Evolutionary conservation across 30 jellyfish, hydroid and myxozoan species (phyloP), one percentile per base, ranked within the genome.

Genomic region (Mastigias papua): DNA sequence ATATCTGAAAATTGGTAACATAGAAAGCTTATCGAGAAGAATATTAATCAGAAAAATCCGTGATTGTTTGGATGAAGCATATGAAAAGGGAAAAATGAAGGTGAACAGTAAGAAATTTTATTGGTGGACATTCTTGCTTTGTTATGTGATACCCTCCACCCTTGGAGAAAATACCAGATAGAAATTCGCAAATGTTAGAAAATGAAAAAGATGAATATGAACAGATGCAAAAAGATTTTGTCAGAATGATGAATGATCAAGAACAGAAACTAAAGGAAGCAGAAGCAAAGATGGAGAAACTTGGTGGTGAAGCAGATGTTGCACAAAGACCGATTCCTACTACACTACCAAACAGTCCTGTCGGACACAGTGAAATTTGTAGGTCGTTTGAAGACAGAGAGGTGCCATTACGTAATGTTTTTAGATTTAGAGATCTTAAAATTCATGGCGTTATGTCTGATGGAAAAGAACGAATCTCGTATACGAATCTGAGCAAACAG

Each of bases 241-340:
- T 67, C 49, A 67, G 26, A 35, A 67, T 67, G 78, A 8, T 29
- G 23, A 67, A n/a, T 67, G 78, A 67, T 7, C 78, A 67, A 19
- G 78, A 67, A 29, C 49, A 67, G 78, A 67, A 67, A 67, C 21
- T 67, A 21, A 67, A 22, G 48, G 78, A 67, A 67, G 78, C 48
- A 26, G 26, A 67, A 67, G 49, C 32, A 67, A 31, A 48, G 35
- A 67, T 67, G 26, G 21, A 67, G 26, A 67, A 48, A 48, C 78
- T 67, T n/a, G 26, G 48, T 67, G 11, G 78, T 67, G 17, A 22
- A 67, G 49, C 32, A 22, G 78, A 35, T 67, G 35, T 19, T n/a
- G 26, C 21, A 19, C 35, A n/a, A 8, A 19, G n/a, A 46, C 11
- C 49, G 32, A 22, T 17, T 17, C 35, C 35, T 31, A 22, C 49